Conservation (phyloP, 2,797 vertebrate genomes). For the Enteromius viviparus region DNA sequence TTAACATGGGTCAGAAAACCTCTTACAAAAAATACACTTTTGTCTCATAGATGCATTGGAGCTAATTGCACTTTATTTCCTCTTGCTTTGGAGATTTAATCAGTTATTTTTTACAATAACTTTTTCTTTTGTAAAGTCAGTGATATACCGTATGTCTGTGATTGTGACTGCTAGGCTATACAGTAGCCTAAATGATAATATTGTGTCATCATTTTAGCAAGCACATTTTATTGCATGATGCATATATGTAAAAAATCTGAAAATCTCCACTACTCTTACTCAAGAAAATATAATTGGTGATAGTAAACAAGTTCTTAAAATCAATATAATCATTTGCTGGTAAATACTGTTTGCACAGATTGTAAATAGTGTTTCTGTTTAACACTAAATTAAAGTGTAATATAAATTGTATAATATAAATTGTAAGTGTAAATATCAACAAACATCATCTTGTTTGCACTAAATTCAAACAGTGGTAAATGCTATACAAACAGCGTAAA, state of each 20-base stretch:
- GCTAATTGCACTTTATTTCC: neutral
- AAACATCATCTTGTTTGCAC: constrained; percentile 1
- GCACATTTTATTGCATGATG: neutral
- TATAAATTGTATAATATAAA: too few relatives aligned
- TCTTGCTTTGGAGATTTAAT: neutral
- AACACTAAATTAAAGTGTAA: too few relatives aligned
- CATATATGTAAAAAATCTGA: neutral
- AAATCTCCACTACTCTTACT: neutral
- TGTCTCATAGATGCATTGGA: neutral
- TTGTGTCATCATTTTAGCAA: neutral
- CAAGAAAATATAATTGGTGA: neutral
- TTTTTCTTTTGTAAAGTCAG: neutral
- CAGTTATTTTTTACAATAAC: neutral
- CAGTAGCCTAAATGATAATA: neutral
- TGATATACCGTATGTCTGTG: neutral
- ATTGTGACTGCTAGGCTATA: neutral
- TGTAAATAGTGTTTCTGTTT: neutral
- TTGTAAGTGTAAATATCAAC: neutral
- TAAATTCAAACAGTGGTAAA: neutral
- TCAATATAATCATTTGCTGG: neutral
- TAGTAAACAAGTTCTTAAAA: neutral
- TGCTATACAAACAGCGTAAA: neutral
- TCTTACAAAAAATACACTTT: neutral
- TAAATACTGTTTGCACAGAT: neutral
- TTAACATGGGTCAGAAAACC: neutral